Evolutionary conservation across 2,797 vertebrate genomes (phyloP), one percentile per base, ranked within the genome.

Genomic region (Protosalanx chinensis): DNA sequence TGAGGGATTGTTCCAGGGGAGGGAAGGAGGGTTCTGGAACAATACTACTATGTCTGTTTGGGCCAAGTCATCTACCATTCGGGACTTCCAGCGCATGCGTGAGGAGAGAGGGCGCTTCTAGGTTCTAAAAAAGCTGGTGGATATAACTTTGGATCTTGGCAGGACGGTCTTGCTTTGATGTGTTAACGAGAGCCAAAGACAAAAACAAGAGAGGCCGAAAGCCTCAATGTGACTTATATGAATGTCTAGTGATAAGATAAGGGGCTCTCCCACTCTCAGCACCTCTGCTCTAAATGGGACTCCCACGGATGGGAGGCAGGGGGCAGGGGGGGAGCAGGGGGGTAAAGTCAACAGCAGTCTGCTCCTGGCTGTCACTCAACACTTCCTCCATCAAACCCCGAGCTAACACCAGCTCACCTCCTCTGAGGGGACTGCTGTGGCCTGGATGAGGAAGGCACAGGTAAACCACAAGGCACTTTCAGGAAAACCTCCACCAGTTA

Each of bases 241-340:
- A 16, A 16, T 59, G 18, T 59, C 61, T 63, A 18, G 61, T 30
- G 30, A 63, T 74, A 71, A 5, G 82, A 88, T 90, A 91, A 91
- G 61, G 35, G 29, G 81, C 80, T 80, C 68, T 64, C 72, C 53
- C 67, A 64, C 75, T 76, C 78, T 86, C 84, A 83, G 74, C 86
- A 83, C 85, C 83, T 80, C 72, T 73, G 71, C 79, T 64, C 83
- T 84, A 85, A 88, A 85, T 77, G 80, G 64, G 81, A 72, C 81
- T 81, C 77, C 78, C 75, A 37, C 75, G 72, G 77, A 67, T 80
- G 75, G 66, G 27, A 51, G 49, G 67, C 59, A n/a, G 59, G 64
- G 79, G 58, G 15, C 23, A 27, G 23, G 23, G n/a, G n/a, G n/a
- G n/a, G n/a, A n/a, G 23, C 23, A 5, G 58, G 27, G 59, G 69